Evolutionary conservation across 2,113 vertebrate species (phyloP), one percentile per base, ranked within the genome.

Genomic region (Sebastes schlegelii): DNA sequence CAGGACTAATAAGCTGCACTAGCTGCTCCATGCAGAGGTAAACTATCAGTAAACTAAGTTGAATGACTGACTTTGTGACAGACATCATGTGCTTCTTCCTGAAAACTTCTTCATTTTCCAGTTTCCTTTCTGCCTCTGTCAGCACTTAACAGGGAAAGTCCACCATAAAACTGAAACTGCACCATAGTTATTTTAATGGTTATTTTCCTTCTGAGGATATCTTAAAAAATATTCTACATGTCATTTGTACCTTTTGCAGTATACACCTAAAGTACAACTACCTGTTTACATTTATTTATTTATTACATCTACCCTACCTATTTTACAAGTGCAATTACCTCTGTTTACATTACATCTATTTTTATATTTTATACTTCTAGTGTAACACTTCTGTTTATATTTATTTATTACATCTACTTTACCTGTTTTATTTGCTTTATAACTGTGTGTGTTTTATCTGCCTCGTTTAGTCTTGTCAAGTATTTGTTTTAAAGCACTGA

Each of bases 61-160:
- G 3, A 3, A 0, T 60, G 49, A 60, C 34, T n/a, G n/a, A n/a
- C n/a, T n/a, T n/a, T n/a, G n/a, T 74, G 45, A 64, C 57, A 61
- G 46, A 49, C 49, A 76, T 92, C 87, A 90, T 80, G 71, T 83
- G 89, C 9, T 49, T 46, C 2, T 4, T 40, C 67, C 57, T 51
- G 13, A 26, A 74, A 52, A 23, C 61, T 19, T 26, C 26, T 26
- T 26, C 26, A 26, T 3, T 26, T 26, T 26, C 26, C 26, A 26
- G 26, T 73, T 86, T 73, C 60, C n/a, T 68, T 17, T 57, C 8
- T 79, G 73, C 54, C n/a, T 81, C 49, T 52, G 80, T 91, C 86
- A 91, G 84, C 89, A 80, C 49, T 76, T 69, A 1, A 26, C 1
- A 60, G 1, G 0, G 0, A 42, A 70, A 80, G 3, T 77, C 21